These are phyloP conservation scores for Atta texana DNA, from an alignment of 1,140 invertebrate species.

Conservation along the genomic window DNA sequence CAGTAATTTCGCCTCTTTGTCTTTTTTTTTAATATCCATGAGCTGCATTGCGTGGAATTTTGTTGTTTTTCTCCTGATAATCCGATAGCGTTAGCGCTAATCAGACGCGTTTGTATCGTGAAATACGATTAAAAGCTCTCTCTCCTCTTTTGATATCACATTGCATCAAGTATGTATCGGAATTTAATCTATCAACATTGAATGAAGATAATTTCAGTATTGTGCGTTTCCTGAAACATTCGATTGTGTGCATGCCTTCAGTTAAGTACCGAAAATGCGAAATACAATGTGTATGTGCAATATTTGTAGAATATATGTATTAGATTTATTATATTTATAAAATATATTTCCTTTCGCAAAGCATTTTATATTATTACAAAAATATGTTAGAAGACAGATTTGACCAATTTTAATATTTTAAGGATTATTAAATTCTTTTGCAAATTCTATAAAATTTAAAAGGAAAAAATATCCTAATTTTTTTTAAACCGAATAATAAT, in stretches of 20 bases:
- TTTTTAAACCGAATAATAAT: not conserved
- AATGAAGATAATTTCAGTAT: constrained; percentile 28
- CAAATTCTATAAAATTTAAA: not conserved
- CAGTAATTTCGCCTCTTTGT: constrained; percentile 7
- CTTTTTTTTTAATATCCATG: constrained; percentile 35
- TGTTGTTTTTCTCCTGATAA: constrained; percentile 42
- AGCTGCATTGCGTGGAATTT: constrained; percentile 14
- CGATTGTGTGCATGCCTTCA: constrained; percentile 5
- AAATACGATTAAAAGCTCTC: constrained; percentile 48
- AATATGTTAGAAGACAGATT: not conserved
- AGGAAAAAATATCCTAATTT: not conserved
- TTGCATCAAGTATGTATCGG: constrained; percentile 21
- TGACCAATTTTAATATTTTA: not conserved
- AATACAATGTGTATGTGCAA: not conserved
- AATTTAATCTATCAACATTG: constrained; percentile 42
- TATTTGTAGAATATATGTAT: not conserved
- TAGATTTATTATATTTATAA: constrained; percentile 11
- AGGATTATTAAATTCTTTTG: not conserved
- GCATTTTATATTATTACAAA: not conserved
- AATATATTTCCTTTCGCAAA: constrained; percentile 5
- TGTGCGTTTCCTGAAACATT: constrained; percentile 30
- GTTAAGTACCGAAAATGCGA: constrained; percentile 17
- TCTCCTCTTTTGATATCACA: constrained; percentile 15
- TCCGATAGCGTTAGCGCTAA: constrained; percentile 45
- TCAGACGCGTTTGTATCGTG: constrained; percentile 41